Conservation (phyloP, 2,888 invertebrate species). For the Chaitophorus viminalis region DNA sequence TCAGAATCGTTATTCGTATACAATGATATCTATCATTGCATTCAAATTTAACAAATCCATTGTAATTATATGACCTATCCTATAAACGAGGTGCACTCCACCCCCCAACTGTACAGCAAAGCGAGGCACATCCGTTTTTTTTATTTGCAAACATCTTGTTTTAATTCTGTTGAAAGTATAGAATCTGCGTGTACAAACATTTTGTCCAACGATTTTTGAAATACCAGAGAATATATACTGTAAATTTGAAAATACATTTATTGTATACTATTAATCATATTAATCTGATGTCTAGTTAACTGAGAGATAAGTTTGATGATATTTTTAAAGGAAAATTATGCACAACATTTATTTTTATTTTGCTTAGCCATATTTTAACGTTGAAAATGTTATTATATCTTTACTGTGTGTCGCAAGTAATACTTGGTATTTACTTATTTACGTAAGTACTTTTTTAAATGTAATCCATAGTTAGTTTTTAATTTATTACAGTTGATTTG, state of each 20-base stretch:
- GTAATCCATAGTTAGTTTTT: not conserved
- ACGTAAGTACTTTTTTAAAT: not conserved
- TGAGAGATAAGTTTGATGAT: not conserved
- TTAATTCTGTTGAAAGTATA: not conserved
- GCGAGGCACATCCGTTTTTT: not conserved
- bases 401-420: not conserved
- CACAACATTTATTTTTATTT: not conserved
- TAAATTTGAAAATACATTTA: conserved; percentile 18
- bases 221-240: not conserved
- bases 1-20: no score
- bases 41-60: no score
- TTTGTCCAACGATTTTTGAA: not conserved
- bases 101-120: no score
- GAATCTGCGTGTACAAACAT: not conserved
- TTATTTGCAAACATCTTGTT: not conserved
- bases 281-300: not conserved
- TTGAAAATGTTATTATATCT: not conserved
- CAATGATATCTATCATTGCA: no score
- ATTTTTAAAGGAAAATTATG: not conserved
- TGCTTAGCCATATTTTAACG: not conserved
- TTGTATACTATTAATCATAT: conserved; percentile 15
- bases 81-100: no score
- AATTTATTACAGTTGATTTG: conserved; percentile 8
- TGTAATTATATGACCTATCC: no score
- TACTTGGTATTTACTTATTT: not conserved